Conservation (phyloP, 2,797 vertebrate genomes). For the Leucoraja ocellata region DNA sequence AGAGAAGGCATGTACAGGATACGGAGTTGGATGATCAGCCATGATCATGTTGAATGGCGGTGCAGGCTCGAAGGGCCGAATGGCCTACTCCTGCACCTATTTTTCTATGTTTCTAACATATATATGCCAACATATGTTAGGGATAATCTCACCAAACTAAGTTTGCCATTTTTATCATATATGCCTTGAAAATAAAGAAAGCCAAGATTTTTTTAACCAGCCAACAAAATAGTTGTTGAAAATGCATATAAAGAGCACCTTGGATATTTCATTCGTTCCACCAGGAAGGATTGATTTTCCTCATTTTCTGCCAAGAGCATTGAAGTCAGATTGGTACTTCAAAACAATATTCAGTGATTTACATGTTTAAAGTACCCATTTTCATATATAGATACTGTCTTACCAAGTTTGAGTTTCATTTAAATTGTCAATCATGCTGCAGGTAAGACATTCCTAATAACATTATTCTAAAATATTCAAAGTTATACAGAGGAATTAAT, state of each 20-base stretch:
- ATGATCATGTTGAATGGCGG: too few species aligned
- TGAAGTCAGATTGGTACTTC: background rate
- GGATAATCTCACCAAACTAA: background rate
- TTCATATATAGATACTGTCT: background rate
- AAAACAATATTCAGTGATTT: background rate
- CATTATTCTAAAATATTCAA: background rate
- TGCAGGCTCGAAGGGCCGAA: too few species aligned
- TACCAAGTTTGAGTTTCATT: background rate
- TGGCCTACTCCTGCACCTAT: too few species aligned
- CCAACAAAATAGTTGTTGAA: background rate
- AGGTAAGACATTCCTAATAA: background rate
- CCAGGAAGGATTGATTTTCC: background rate
- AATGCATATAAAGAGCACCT: background rate
- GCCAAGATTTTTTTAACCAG: background rate
- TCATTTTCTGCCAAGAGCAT: background rate
- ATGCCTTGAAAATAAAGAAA: background rate
- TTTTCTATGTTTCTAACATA: too few species aligned
- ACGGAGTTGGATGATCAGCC: too few species aligned
- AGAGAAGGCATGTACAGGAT: too few species aligned
- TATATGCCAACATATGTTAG: too few species aligned
- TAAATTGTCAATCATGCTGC: background rate
- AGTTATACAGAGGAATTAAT: too few species aligned
- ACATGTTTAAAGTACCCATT: background rate
- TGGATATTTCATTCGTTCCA: too few species aligned
- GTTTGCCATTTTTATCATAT: background rate